phyloP scores from a whole-genome alignment of 2,797 vertebrate genomes.

The Sebastes miniatus region DNA sequence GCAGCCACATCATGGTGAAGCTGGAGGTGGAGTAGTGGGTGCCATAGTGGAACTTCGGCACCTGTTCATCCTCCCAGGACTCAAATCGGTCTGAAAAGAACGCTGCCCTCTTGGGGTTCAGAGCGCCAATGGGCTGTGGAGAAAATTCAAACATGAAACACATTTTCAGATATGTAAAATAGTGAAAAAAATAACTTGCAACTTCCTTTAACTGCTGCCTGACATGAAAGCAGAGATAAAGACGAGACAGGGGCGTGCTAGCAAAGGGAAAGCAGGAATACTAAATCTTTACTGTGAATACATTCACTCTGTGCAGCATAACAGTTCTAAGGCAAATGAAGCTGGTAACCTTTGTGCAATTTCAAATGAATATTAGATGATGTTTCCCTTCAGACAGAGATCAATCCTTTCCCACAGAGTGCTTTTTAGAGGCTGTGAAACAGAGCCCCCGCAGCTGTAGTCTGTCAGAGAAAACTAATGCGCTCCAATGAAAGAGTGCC shows the following conservation, averaged over 20 bases:
- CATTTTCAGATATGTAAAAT: not conserved
- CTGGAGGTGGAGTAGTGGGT: conserved; percentile 98
- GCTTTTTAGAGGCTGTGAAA: conserved; percentile 74
- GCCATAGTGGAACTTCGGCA: conserved; percentile 98
- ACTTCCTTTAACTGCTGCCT: not conserved
- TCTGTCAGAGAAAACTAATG: conserved; percentile 78
- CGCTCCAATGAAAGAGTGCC: conserved; percentile 71
- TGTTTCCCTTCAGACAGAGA: conserved; percentile 79
- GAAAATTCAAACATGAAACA: conserved; percentile 6
- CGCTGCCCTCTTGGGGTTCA: conserved; percentile 96
- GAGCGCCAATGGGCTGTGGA: conserved; percentile 91
- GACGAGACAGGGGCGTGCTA: not conserved
- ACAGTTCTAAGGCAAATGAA: conserved; percentile 56
- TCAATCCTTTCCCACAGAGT: conserved; percentile 77
- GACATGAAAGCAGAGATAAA: conserved; percentile 4
- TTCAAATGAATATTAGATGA: conserved; percentile 84
- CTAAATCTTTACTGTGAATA: conserved; percentile 21
- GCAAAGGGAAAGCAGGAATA: not conserved
- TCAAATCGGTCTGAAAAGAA: conserved; percentile 95
- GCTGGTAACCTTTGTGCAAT: conserved; percentile 72
- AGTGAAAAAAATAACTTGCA: not conserved
- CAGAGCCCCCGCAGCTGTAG: conserved; percentile 74
- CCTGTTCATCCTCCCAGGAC: conserved; percentile 97
- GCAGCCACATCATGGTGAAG: conserved; percentile 94
- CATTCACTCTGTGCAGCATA: conserved; percentile 31